A percentile compares a stretch with the other conserved stretches of the same genome.
phyloP scores from a whole-genome alignment of 2,797 vertebrate genomes.

The Spheniscus humboldti region DNA sequence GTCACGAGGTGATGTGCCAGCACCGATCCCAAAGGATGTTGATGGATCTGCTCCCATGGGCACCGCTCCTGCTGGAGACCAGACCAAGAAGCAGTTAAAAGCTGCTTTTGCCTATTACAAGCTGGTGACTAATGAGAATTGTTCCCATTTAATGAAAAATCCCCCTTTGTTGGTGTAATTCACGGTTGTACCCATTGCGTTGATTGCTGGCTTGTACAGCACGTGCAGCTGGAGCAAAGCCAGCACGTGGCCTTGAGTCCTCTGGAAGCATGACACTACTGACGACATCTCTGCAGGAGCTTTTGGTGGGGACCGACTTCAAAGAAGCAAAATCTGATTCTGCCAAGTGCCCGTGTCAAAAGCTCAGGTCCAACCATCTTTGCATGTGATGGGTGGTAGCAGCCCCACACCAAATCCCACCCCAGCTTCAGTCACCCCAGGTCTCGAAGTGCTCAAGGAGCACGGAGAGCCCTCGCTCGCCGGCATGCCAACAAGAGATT shows the following conservation, averaged over 20 bases:
- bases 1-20: background rate
- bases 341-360: background rate
- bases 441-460: background rate
- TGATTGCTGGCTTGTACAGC: background rate
- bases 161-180: background rate
- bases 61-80: background rate
- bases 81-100: background rate
- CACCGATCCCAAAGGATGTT: fast-evolving
- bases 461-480: fast-evolving
- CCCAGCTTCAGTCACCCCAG: no score
- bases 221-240: background rate
- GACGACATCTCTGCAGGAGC: background rate
- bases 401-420: background rate
- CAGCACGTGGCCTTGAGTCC: fast-evolving
- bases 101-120: background rate
- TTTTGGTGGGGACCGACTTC: background rate
- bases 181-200: fast-evolving
- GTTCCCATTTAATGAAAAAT: background rate
- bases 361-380: background rate
- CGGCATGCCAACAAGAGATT: fast-evolving
- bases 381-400: background rate
- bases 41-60: background rate
- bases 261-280: background rate
- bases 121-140: background rate
- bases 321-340: background rate